Evolutionary conservation across 2,113 vertebrate species (phyloP).

Genomic region (Phylloscopus whistleri): DNA sequence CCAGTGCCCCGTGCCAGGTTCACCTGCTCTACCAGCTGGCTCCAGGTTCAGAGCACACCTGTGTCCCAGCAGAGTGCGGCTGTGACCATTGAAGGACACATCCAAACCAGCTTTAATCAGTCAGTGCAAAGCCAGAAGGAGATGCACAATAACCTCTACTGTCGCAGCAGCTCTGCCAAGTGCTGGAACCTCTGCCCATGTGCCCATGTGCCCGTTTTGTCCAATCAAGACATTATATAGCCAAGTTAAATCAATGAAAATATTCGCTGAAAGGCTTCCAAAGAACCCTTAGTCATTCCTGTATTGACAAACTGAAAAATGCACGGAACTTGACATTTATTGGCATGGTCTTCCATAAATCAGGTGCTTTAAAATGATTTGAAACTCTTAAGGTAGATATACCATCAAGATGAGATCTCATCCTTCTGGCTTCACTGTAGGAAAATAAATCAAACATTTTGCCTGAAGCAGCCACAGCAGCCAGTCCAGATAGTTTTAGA

Average conservation of each 20-base stretch:
- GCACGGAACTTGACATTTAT: not conserved
- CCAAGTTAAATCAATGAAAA: not conserved
- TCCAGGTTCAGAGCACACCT: not conserved
- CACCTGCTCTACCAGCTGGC: not conserved
- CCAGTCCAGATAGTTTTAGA: not conserved
- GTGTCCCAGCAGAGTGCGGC: not conserved
- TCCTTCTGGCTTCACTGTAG: not conserved
- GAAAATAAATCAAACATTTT: not conserved
- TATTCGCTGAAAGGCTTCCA: not conserved
- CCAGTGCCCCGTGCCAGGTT: not conserved
- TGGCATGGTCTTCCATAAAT: not conserved
- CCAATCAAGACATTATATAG: not conserved
- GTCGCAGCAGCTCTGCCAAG: not conserved
- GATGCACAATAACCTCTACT: not conserved
- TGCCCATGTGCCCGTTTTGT: fast-evolving
- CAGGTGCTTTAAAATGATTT: not conserved
- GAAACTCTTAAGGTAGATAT: not conserved
- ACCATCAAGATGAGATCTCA: not conserved
- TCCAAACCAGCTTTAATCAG: not conserved
- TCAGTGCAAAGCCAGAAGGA: not conserved
- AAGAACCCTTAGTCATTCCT: not conserved
- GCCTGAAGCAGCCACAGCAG: not conserved
- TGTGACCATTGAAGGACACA: not conserved
- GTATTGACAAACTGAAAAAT: not conserved
- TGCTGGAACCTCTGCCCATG: not conserved